A percentile compares a stretch with the other conserved stretches of the same genome.
These are phyloP conservation scores for Calvadosia cruxmelitensis DNA, from an alignment of 30 jellyfish, hydroid and myxozoan genomes.

Conservation along the genomic window DNA sequence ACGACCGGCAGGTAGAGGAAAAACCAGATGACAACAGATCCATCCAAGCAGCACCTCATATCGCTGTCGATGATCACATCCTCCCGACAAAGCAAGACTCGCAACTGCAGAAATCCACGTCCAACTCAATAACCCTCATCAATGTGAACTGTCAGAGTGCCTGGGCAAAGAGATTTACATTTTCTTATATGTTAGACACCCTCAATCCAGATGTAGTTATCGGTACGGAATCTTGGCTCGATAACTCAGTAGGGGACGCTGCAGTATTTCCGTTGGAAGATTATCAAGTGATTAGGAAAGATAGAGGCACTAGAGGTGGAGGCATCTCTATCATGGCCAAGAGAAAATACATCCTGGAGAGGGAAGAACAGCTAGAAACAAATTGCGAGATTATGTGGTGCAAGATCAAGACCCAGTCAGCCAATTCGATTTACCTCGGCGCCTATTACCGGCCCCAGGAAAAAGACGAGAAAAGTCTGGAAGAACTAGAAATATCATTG, in stretches of 20 bases:
- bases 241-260: neutral
- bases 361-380: constrained; percentile 14
- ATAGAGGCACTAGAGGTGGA: constrained; percentile 15
- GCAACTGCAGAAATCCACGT: no score
- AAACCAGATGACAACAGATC: no score
- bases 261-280: constrained; percentile 13
- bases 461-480: constrained; percentile 7
- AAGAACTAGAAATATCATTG: constrained; percentile 4
- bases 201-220: constrained; percentile 17
- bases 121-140: constrained; percentile 1
- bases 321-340: constrained; percentile 16
- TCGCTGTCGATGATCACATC: no score
- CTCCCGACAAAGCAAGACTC: no score
- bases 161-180: constrained; percentile 8
- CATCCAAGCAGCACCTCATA: no score
- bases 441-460: constrained; percentile 16
- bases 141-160: constrained; percentile 18
- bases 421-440: constrained; percentile 3
- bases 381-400: constrained; percentile 14
- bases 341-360: constrained; percentile 3
- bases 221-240: constrained; percentile 31
- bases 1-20: no score
- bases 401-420: constrained; percentile 5
- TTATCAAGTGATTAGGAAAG: constrained; percentile 17
- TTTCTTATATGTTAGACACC: constrained; percentile 3